Evolutionary conservation across 2,797 vertebrate species (phyloP), one percentile per base, ranked within the genome.

Genomic region (Lycodopsis pacificus): DNA sequence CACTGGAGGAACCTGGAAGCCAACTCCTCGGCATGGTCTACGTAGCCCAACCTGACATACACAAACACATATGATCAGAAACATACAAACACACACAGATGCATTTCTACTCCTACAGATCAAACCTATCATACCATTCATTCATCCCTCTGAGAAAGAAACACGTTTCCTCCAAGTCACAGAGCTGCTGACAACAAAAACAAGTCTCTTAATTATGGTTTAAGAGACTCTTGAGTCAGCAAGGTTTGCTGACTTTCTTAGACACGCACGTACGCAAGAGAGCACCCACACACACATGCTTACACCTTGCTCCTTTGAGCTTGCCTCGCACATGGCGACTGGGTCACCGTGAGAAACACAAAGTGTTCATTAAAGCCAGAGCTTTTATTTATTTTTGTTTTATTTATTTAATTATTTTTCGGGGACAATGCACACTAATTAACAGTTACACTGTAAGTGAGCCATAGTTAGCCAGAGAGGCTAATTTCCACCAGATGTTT

Each of bases 1-100:
- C 97, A 99, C 86, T 99, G 97, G 63, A 99, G 97, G 85, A 99
- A 97, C 92, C 97, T 97, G 91, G 96, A 97, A 77, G 97, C 98
- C 91, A 99, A 94, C 91, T 99, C 97, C 91, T 99, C 98, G 10
- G 97, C 97, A 2, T 98, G 96, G 89, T 97, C 96, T 93, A 98
- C 96, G 27, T 95, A 97, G 92, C 96, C 97, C 92, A 99, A 92
- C 93, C 97, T 99, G 75, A 44, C 14, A 71, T 64, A 86, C 63
- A 86, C 0, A 61, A 14, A 65, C 57, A 77, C 58, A 82, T 44
- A 42, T 12, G 0, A 44, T 79, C 54, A 69, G 32, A 72, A 19
- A 74, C 14, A 61, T 0, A 61, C 46, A 56, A 22, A 54, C 53
- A 15, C 53, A 48, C 5, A 30, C 27, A 49, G 27, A 64, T n/a